Evolutionary conservation across 2,797 vertebrate species (phyloP).

Genomic region (Leptodactylus fallax): DNA sequence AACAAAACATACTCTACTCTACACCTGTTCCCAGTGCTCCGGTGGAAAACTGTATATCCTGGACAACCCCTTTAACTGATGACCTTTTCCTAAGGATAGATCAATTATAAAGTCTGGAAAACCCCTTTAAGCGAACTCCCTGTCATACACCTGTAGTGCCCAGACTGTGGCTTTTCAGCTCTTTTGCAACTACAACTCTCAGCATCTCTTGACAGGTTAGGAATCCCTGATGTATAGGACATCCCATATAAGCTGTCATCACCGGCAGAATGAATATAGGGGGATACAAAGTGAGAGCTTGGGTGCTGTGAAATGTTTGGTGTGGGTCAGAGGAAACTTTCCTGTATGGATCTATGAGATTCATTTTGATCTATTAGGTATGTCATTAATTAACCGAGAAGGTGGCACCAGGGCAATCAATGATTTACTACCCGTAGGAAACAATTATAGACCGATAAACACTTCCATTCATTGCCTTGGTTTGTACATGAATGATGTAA

Average conservation of each 20-base stretch:
- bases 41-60: too few species aligned
- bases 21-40: too few species aligned
- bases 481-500: background rate
- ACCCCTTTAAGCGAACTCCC: too few species aligned
- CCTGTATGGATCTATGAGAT: constrained; percentile 28
- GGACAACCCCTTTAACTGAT: too few species aligned
- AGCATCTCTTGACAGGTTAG: background rate
- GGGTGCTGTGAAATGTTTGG: background rate
- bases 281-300: background rate
- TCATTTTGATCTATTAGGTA: background rate
- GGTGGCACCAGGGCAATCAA: background rate
- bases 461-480: background rate
- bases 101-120: too few species aligned
- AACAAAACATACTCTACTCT: too few species aligned
- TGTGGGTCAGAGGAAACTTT: background rate
- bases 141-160: too few species aligned
- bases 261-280: too few species aligned
- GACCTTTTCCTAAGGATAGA: too few species aligned
- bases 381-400: constrained; percentile 27
- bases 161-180: too few species aligned
- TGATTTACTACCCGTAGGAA: constrained; percentile 11
- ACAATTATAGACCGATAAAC: constrained; percentile 2
- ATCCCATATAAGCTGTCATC: background rate
- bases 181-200: background rate
- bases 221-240: background rate